Evolutionary conservation across 2,797 vertebrate species (phyloP).

Genomic region (Etheostoma nigrum): DNA sequence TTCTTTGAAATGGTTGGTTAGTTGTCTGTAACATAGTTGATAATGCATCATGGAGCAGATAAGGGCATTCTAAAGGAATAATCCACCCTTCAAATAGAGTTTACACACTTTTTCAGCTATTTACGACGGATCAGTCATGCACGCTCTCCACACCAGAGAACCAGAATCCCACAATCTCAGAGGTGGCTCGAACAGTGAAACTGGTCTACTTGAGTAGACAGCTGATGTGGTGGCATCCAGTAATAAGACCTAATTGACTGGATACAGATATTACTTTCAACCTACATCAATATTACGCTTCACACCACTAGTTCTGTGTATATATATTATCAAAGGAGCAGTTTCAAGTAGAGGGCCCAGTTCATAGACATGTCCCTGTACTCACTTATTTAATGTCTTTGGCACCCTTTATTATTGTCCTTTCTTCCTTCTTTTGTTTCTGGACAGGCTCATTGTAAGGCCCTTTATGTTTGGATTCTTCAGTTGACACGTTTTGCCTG

Average conservation of each 20-base stretch:
- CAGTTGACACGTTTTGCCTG: no score
- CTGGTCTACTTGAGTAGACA: background rate
- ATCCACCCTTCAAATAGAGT: slow-evolving; percentile 40
- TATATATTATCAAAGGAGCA: background rate
- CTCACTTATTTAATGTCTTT: no score
- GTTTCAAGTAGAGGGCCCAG: background rate
- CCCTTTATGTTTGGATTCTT: background rate
- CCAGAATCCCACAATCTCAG: slow-evolving; percentile 2
- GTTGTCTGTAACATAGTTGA: background rate
- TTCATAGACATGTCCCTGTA: background rate
- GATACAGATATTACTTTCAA: background rate
- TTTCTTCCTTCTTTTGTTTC: background rate
- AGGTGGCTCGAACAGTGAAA: background rate
- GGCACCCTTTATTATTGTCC: background rate
- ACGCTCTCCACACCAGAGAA: background rate
- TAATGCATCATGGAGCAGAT: slow-evolving; percentile 4
- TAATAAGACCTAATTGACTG: background rate
- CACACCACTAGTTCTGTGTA: background rate
- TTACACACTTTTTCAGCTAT: slow-evolving; percentile 25
- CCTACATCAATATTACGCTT: background rate
- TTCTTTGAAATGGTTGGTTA: slow-evolving; percentile 25
- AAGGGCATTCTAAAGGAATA: slow-evolving; percentile 34
- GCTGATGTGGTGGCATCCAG: background rate
- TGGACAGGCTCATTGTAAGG: background rate
- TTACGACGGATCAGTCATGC: slow-evolving; percentile 2